A percentile compares a stretch with the other conserved stretches of the same genome.
These are phyloP conservation scores for Nibea albiflora DNA, from an alignment of 2,113 vertebrate genomes.

Conservation along the genomic window DNA sequence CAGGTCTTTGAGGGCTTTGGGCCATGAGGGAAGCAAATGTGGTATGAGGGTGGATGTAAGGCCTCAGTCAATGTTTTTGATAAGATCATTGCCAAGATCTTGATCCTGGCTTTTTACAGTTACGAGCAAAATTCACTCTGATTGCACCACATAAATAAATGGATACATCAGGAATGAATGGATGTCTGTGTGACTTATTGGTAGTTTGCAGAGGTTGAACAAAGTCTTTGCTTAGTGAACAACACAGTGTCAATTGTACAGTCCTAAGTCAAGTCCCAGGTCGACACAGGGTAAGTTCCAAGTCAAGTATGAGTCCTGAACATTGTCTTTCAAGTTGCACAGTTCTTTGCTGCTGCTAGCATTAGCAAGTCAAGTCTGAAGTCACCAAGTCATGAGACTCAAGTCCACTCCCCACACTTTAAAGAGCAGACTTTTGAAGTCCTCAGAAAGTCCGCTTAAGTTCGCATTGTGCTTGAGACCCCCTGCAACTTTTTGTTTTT, in stretches of 20 bases:
- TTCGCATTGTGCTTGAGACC: neutral
- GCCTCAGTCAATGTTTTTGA: neutral
- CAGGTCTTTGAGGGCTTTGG: neutral
- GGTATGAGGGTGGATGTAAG: no score
- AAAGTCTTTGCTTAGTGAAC: no score
- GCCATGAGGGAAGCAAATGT: neutral
- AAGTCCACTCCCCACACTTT: neutral
- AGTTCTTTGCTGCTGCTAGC: no score
- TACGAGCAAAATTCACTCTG: neutral
- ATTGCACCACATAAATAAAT: neutral
- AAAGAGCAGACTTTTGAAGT: neutral
- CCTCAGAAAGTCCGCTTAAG: neutral
- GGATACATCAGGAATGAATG: neutral
- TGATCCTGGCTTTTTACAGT: neutral
- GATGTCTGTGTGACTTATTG: neutral
- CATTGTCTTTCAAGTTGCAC: no score
- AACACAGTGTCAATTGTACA: neutral
- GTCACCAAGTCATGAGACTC: no score
- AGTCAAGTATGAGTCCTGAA: neutral
- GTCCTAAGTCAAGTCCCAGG: neutral
- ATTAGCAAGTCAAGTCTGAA: no score
- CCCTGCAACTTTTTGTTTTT: neutral
- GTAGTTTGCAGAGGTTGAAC: no score
- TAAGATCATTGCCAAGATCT: neutral
- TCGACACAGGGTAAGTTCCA: neutral